A percentile compares a stretch with the other conserved stretches of the same genome.
phyloP scores from a whole-genome alignment of 2,888 invertebrate species.

The Nezara viridula region DNA sequence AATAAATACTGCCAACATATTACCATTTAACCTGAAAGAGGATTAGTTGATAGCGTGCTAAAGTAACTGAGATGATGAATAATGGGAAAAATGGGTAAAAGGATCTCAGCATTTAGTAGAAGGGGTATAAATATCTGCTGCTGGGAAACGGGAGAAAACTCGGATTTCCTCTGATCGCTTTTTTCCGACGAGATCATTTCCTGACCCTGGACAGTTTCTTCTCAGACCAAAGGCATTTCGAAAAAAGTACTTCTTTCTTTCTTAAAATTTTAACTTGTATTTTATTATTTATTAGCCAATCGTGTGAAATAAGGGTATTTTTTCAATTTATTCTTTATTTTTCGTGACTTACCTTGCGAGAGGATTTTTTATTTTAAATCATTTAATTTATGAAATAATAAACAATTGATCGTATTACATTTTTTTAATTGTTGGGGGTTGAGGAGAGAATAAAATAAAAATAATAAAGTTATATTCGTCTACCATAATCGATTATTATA shows the following conservation, averaged over 20 bases:
- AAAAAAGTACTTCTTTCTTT: background rate
- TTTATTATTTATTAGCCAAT: background rate
- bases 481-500: too few relatives aligned
- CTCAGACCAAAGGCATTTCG: background rate
- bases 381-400: too few relatives aligned
- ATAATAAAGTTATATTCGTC: too few relatives aligned
- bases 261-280: background rate
- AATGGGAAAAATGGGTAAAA: background rate
- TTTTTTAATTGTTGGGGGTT: too few relatives aligned
- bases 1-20: background rate
- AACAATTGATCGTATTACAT: too few relatives aligned
- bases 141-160: background rate
- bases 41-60: background rate
- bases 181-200: slow-evolving; percentile 21
- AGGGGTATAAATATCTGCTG: background rate
- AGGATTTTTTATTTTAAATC: too few relatives aligned
- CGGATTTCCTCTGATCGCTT: slow-evolving; percentile 24
- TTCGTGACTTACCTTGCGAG: too few relatives aligned
- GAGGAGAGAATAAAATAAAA: too few relatives aligned
- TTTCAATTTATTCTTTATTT: background rate
- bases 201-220: background rate
- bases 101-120: background rate
- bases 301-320: background rate
- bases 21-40: background rate
- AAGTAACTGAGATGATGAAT: background rate